Conservation (phyloP, 2,113 vertebrate species). For the Microtus richardsoni region DNA sequence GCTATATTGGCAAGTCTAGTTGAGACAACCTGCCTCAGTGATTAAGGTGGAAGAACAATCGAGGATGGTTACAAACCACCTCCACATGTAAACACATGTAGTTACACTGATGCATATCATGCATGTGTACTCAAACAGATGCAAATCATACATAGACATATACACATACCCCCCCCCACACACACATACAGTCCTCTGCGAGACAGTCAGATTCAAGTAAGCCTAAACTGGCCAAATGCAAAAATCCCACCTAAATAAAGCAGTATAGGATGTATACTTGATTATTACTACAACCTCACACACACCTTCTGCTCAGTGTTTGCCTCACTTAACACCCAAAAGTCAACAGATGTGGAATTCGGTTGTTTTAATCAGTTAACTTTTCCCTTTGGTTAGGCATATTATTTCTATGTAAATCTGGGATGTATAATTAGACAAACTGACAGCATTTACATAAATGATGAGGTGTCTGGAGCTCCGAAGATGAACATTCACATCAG, state of each 20-base stretch:
- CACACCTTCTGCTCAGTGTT: not conserved
- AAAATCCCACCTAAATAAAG: not conserved
- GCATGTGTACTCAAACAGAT: not conserved
- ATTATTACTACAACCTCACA: not conserved
- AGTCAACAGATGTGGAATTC: not conserved
- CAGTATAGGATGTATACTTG: not conserved
- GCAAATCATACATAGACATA: not conserved
- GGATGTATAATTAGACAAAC: constrained; percentile 26
- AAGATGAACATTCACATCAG: not conserved
- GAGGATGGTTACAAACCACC: not conserved
- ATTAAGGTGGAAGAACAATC: not conserved
- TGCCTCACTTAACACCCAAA: constrained; percentile 24
- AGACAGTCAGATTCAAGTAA: not conserved
- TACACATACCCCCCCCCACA: not conserved
- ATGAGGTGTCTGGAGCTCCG: not conserved
- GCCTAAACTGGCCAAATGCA: not conserved
- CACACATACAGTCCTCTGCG: too few relatives aligned
- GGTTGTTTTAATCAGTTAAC: not conserved
- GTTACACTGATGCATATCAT: not conserved
- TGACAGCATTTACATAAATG: constrained; percentile 31
- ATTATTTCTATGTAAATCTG: constrained; percentile 23
- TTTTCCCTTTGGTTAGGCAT: constrained; percentile 2
- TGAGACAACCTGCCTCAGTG: not conserved
- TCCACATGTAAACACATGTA: not conserved
- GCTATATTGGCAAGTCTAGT: too few relatives aligned